A percentile compares a stretch with the other conserved stretches of the same genome.
These are phyloP conservation scores for Malachius bipustulatus DNA, from an alignment of 2,888 invertebrate genomes.

Conservation along the genomic window DNA sequence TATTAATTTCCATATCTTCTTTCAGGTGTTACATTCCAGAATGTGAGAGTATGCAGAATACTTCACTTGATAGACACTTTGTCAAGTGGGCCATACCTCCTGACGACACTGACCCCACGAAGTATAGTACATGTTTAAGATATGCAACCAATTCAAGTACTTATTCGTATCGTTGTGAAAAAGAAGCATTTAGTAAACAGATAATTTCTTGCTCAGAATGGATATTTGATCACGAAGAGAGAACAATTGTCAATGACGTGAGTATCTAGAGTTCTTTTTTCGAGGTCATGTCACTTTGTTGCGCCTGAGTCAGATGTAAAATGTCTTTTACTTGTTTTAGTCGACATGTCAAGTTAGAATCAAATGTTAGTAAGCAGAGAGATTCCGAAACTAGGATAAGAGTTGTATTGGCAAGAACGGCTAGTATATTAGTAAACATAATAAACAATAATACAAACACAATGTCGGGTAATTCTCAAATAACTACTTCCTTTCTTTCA, in stretches of 20 bases:
- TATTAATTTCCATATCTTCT: slow-evolving; percentile 8
- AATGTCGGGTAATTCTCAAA: too few relatives aligned
- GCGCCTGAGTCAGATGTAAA: too few relatives aligned
- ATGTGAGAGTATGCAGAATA: slow-evolving; percentile 38
- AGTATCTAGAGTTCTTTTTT: slow-evolving; percentile 12
- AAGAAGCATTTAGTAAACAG: slow-evolving; percentile 32
- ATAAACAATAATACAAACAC: too few relatives aligned
- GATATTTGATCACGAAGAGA: slow-evolving; percentile 41
- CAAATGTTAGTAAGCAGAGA: too few relatives aligned
- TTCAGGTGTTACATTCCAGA: slow-evolving; percentile 42
- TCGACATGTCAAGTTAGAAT: too few relatives aligned
- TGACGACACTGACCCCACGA: slow-evolving; percentile 21
- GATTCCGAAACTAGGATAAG: too few relatives aligned
- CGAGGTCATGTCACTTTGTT: too few relatives aligned
- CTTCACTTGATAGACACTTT: slow-evolving; percentile 37
- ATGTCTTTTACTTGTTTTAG: too few relatives aligned
- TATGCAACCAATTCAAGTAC: slow-evolving; percentile 25
- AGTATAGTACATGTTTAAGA: slow-evolving; percentile 30
- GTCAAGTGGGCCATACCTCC: slow-evolving; percentile 40
- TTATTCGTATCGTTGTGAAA: slow-evolving; percentile 25
- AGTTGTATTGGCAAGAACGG: too few relatives aligned
- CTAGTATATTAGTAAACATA: too few relatives aligned
- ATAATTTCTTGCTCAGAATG: slow-evolving; percentile 39
- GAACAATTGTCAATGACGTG: slow-evolving; percentile 47
- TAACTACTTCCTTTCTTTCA: too few relatives aligned